Evolutionary conservation across 2,888 invertebrate genomes (phyloP), one percentile per base, ranked within the genome.

Genomic region (Latrodectus hesperus): DNA sequence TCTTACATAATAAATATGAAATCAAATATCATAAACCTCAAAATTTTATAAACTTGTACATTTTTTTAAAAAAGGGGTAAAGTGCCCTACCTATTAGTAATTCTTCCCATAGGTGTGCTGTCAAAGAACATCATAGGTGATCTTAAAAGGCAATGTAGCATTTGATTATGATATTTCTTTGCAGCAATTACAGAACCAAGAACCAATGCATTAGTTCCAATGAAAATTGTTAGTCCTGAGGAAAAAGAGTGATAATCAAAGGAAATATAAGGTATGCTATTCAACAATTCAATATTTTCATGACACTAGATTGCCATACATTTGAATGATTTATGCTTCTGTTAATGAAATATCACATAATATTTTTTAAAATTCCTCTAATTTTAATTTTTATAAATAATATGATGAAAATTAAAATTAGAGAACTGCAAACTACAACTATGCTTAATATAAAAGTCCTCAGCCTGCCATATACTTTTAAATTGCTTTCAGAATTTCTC

Each of bases 31-130:
- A 1, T 22, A 22, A 22, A 22, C 22, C 22, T 22, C 22, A 22
- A 22, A 22, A 22, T 22, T 22, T 22, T 22, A 22, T n/a, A n/a
- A 6, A 8, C 17, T n/a, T 55, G 60, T 60, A 12, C 12, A 64
- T n/a, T 12, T 64, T 64, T 16, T n/a, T n/a, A n/a, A n/a, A 64
- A 16, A 38, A 9, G 38, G 11, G 26, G 9, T 22, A 38, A 38
- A 80, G 22, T 49, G 17, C 12, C 12, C 11, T 70, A 92, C 81
- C 92, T 90, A 90, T 92, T 93, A 49, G 93, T 90, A 60, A 93
- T 91, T 53, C 93, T 90, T 11, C 93, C 93, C 49, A 92, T 90
- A 16, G 93, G 93, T n/a, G 93, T 93, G 0, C 92, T 92, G 88
- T 92, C 92, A 85, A 92, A 92, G 90, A 92, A 92, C 1, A 90